Conservation (phyloP, 2,113 vertebrate genomes). For the Hypocryptadius cinnamomeus region DNA sequence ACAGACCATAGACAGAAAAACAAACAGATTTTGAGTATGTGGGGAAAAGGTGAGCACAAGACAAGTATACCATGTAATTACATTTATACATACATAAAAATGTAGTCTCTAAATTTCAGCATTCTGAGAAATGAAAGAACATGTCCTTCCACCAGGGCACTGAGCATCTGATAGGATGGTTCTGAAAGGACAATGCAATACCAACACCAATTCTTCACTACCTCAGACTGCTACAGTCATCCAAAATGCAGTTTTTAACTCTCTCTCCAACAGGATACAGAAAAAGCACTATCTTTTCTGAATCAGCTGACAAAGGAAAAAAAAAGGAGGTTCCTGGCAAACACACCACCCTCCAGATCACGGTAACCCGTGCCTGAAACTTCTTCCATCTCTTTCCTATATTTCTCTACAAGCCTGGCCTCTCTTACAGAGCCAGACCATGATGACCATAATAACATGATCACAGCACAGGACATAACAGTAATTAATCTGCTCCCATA, state of each 20-base stretch:
- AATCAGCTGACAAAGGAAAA: not conserved
- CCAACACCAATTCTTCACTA: not conserved
- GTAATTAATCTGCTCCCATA: not conserved
- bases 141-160: not conserved
- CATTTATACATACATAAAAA: not conserved
- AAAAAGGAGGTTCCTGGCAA: not conserved
- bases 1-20: not conserved
- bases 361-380: not conserved
- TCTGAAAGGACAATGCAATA: not conserved
- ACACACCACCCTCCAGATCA: not conserved
- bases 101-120: not conserved
- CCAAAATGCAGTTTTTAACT: not conserved
- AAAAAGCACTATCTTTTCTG: not conserved
- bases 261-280: not conserved
- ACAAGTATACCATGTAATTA: not conserved
- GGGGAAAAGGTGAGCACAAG: not conserved
- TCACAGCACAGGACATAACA: not conserved
- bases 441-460: rapidly evolving
- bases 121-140: not conserved
- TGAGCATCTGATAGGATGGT: not conserved
- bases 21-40: not conserved
- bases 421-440: not conserved
- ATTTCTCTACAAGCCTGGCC: not conserved
- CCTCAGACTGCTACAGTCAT: not conserved
- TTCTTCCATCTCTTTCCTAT: not conserved